Conservation (phyloP, 2,888 invertebrate genomes). For the Exephanes ischioxanthus region DNA sequence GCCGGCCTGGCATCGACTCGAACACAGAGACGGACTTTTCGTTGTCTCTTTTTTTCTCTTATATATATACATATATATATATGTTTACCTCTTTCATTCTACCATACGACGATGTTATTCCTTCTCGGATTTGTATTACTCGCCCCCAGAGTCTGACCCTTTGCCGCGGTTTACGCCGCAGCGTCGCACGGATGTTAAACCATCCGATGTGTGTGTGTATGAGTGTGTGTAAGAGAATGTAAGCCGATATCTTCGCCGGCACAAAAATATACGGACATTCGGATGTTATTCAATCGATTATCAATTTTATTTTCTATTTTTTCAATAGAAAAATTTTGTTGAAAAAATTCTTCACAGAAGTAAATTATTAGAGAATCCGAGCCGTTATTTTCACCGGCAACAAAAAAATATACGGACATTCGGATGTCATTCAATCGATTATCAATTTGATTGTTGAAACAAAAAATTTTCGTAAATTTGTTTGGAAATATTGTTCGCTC, state of each 20-base stretch:
- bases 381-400: neutral
- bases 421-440: neutral
- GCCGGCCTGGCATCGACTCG: conserved; percentile 27
- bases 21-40: conserved; percentile 24
- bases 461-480: neutral
- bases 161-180: conserved; percentile 23
- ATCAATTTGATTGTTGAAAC: neutral
- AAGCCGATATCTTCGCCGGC: neutral
- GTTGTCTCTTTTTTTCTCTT: conserved; percentile 18
- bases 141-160: conserved; percentile 5
- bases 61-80: conserved; percentile 8
- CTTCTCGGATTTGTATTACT: conserved; percentile 39
- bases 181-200: conserved; percentile 37
- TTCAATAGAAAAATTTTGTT: neutral
- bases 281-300: conserved; percentile 6
- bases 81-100: conserved; percentile 13
- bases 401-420: neutral
- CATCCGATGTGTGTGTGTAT: neutral
- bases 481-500: neutral
- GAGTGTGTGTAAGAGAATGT: neutral
- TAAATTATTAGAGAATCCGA: neutral
- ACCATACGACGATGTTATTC: conserved; percentile 32
- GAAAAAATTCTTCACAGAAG: neutral
- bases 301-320: neutral
- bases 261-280: neutral